Percentiles rank a stretch among this genome's conserved stretches.
These are phyloP conservation scores for Leucopsar rothschildi DNA, from an alignment of 2,113 vertebrate species.

Conservation along the genomic window DNA sequence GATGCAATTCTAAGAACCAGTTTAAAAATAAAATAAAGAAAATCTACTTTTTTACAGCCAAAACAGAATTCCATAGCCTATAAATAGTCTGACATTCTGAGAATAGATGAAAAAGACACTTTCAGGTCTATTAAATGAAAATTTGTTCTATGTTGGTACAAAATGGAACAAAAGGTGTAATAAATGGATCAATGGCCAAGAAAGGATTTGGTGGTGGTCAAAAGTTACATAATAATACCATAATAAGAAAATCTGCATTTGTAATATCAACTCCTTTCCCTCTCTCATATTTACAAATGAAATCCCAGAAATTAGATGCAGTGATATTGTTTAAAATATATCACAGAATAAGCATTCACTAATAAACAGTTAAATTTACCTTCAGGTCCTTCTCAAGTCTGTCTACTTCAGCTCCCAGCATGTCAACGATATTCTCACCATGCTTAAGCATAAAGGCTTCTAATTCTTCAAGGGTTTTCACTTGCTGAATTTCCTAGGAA, in stretches of 20 bases:
- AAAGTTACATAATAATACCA: neutral
- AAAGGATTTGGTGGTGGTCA: neutral
- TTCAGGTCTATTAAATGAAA: neutral
- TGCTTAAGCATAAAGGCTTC: constrained; percentile 98
- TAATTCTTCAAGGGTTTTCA: constrained; percentile 93
- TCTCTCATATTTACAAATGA: neutral
- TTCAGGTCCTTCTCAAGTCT: constrained; percentile 96
- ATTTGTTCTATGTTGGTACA: neutral
- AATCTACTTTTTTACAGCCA: neutral
- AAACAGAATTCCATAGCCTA: neutral
- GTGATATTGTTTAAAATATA: neutral
- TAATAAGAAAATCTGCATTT: neutral
- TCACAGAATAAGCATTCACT: neutral
- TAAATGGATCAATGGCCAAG: neutral
- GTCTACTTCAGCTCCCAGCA: constrained; percentile 94
- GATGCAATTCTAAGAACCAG: neutral
- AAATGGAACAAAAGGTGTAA: neutral
- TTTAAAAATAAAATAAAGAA: neutral
- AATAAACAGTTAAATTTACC: constrained; percentile 67
- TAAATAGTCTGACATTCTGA: neutral
- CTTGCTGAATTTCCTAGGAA: constrained; percentile 92
- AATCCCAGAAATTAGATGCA: neutral
- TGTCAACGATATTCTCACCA: constrained; percentile 97
- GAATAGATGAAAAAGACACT: neutral
- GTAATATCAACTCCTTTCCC: neutral